These are phyloP conservation scores for Nebria salina DNA, from an alignment of 2,888 invertebrate genomes.

Conservation along the genomic window DNA sequence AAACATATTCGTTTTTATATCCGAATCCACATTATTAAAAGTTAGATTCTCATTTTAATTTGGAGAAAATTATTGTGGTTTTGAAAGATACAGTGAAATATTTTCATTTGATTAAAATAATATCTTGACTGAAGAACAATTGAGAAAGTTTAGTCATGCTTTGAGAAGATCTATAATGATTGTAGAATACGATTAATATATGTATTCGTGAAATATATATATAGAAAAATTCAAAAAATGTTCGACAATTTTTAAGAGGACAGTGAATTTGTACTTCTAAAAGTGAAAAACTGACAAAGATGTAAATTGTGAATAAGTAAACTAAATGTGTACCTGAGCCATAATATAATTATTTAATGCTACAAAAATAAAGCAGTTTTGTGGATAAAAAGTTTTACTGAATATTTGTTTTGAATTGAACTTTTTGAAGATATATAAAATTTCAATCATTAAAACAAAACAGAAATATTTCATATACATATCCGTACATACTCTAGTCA, in stretches of 20 bases:
- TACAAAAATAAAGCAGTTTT: not conserved
- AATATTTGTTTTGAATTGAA: too few relatives aligned
- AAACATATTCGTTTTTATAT: not conserved
- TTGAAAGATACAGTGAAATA: too few relatives aligned
- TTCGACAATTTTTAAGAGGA: not conserved
- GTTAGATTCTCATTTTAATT: not conserved
- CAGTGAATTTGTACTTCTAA: not conserved
- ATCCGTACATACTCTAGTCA: not conserved
- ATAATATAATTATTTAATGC: not conserved
- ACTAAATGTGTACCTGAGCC: not conserved
- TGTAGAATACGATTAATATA: not conserved
- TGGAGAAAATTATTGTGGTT: too few relatives aligned
- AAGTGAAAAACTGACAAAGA: not conserved
- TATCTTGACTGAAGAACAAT: not conserved
- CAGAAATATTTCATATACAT: not conserved
- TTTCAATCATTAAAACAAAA: not conserved
- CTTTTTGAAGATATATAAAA: not conserved
- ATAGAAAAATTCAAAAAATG: not conserved
- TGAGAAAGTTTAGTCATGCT: not conserved
- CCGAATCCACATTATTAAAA: not conserved
- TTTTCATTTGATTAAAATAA: too few relatives aligned
- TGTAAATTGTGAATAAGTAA: not conserved
- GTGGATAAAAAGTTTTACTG: not conserved
- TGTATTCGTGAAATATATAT: not conserved
- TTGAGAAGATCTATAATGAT: not conserved